Base-by-base conservation (phyloP, 1,140 invertebrate genomes). In the Anastrepha obliqua region DNA sequence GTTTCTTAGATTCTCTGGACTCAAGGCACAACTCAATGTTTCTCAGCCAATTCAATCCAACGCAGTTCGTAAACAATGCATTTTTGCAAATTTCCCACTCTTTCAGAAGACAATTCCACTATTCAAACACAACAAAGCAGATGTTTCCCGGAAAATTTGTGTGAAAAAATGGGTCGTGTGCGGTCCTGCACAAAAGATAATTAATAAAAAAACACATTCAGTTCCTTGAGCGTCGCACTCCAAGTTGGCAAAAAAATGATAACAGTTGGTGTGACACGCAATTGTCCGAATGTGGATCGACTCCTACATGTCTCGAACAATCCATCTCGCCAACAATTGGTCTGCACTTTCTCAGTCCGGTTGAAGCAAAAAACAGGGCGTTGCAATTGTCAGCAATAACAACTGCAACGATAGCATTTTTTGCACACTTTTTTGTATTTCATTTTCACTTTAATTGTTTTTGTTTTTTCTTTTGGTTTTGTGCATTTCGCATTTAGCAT, bases 301-400 rank as follows among this genome's bases (percentile, higher is more conserved):
- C 67, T 67, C 55, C 86, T 51, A 70, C 64, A 87, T 59, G 67
- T 74, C 67, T 78, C 62, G 20, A 29, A 87, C 86, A 87, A 87
- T 87, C 59, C 29, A 81, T 81, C 74, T 81, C 55, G n/a, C 47
- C 3, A 81, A 81, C 47, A 51, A 81, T 74, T 59, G 15, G 8
- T 17, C 39, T n/a, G 42, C 47, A 81, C 5, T 2, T 47, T 55
- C 47, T 81, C 9, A 29, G 74, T 47, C 47, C 2, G 47, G 7
- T 58, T 55, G 11, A n/a, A 20, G 47, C 17, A 55, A 55, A 55
- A 13, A 9, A 15, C 87, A 89, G 91, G 91, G 91, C 91, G 91
- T 92, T 87, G 88, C 90, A 89, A 62, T 86, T 91, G 91, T 92
- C 91, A 91, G 90, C 91, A 89, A 89, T 89, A 87, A 78, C 39